Evolutionary conservation across 2,797 vertebrate species (phyloP).

Genomic region (Xiphophorus birchmanni): DNA sequence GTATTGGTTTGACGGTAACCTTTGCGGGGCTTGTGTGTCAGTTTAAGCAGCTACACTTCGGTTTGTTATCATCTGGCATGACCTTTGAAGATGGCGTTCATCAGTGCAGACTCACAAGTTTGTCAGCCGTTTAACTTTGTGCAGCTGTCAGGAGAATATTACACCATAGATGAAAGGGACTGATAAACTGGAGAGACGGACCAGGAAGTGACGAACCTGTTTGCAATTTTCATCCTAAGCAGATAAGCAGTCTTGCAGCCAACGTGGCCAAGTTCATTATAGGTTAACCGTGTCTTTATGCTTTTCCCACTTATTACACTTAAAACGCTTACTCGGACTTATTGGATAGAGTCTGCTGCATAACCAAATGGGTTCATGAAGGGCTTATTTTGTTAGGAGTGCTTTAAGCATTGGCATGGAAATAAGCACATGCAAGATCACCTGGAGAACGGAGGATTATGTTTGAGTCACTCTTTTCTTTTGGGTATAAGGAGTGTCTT

Average conservation of each 20-base stretch:
- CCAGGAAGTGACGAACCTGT: neutral
- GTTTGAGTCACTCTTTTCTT: neutral
- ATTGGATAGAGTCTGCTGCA: constrained; percentile 2
- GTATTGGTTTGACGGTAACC: neutral
- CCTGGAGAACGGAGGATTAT: constrained; percentile 1
- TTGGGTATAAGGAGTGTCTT: neutral
- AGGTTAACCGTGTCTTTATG: neutral
- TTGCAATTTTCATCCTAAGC: neutral
- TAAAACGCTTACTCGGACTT: constrained; percentile 5
- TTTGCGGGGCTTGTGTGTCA: neutral
- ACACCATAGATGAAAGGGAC: neutral
- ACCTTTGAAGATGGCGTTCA: neutral
- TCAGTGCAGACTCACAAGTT: neutral
- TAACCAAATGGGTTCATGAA: constrained; percentile 13
- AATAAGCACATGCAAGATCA: neutral
- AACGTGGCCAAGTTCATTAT: neutral
- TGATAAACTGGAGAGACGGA: neutral
- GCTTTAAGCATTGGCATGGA: constrained; percentile 5
- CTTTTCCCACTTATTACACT: neutral
- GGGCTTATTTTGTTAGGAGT: neutral
- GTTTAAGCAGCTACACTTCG: neutral
- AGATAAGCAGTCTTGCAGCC: neutral
- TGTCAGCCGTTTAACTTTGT: neutral
- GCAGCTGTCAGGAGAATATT: constrained; percentile 4
- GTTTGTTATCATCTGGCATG: neutral